These are phyloP conservation scores for Anoura caudifer DNA, from an alignment of 2,113 vertebrate genomes.

Conservation along the genomic window DNA sequence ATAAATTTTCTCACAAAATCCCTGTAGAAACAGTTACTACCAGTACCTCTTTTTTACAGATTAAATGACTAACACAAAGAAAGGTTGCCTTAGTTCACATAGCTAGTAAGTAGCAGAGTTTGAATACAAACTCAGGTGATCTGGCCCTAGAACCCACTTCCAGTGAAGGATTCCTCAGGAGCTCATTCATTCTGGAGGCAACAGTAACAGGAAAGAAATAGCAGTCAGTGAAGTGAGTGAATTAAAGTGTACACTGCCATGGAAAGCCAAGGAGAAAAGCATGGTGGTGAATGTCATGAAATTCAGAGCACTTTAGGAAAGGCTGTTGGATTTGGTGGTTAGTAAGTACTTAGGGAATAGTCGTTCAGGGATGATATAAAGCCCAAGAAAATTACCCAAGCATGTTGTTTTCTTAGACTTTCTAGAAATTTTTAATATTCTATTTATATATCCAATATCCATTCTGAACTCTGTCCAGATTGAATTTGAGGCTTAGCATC, in stretches of 20 bases:
- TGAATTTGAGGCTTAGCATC: constrained; percentile 18
- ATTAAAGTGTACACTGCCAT: not conserved
- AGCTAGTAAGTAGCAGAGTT: not conserved
- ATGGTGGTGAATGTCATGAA: not conserved
- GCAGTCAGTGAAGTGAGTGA: not conserved
- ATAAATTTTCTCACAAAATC: not conserved
- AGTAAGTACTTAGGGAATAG: not conserved
- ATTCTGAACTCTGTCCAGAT: not conserved
- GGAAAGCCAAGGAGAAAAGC: not conserved
- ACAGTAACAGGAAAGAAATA: not conserved
- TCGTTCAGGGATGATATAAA: not conserved
- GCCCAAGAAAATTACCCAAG: not conserved
- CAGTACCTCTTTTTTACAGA: not conserved
- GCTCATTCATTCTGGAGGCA: not conserved
- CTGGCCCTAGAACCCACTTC: not conserved
- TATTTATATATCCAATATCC: not conserved
- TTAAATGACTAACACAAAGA: not conserved
- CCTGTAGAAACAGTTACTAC: not conserved
- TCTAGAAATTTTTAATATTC: not conserved
- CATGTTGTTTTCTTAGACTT: not conserved
- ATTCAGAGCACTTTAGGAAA: not conserved
- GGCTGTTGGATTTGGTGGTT: not conserved
- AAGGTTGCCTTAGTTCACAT: not conserved
- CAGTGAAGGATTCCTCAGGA: not conserved
- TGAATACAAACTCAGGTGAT: not conserved